Evolutionary conservation across 2,888 invertebrate species (phyloP).

Genomic region (Cryptus armator): DNA sequence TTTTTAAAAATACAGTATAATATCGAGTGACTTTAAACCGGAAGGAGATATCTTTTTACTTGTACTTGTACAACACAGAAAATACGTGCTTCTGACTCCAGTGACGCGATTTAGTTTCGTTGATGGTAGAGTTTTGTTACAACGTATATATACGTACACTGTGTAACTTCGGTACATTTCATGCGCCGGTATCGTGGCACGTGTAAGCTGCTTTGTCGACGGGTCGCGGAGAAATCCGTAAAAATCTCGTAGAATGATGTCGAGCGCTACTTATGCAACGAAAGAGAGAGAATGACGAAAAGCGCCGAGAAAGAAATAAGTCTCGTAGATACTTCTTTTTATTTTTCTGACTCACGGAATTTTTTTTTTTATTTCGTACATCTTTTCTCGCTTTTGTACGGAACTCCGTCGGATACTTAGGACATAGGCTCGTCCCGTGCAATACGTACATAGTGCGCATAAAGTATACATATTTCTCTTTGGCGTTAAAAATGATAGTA

Average conservation of each 20-base stretch:
- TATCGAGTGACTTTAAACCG: too few species aligned
- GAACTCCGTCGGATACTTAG: background rate
- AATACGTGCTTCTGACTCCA: too few species aligned
- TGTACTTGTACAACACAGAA: too few species aligned
- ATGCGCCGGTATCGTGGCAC: conserved; percentile 2
- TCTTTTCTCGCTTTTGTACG: background rate
- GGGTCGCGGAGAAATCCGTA: conserved; percentile 16
- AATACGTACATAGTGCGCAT: background rate
- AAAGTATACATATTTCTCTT: conserved; percentile 19
- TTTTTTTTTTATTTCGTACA: background rate
- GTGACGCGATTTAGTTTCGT: too few species aligned
- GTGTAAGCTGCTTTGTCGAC: conserved; percentile 22
- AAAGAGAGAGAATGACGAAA: conserved; percentile 11
- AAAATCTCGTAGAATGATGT: conserved; percentile 11
- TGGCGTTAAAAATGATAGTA: background rate
- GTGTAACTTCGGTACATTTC: conserved; percentile 15
- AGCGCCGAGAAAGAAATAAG: conserved; percentile 8
- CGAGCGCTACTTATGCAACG: background rate
- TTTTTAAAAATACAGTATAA: too few species aligned
- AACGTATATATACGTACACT: background rate
- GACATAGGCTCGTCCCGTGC: background rate
- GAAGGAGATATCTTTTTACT: too few species aligned
- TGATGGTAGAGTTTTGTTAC: too few species aligned
- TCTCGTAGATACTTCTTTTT: conserved; percentile 17
- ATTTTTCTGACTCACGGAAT: background rate